Conservation (phyloP, 2,888 invertebrate genomes). For the Melieria picta region DNA sequence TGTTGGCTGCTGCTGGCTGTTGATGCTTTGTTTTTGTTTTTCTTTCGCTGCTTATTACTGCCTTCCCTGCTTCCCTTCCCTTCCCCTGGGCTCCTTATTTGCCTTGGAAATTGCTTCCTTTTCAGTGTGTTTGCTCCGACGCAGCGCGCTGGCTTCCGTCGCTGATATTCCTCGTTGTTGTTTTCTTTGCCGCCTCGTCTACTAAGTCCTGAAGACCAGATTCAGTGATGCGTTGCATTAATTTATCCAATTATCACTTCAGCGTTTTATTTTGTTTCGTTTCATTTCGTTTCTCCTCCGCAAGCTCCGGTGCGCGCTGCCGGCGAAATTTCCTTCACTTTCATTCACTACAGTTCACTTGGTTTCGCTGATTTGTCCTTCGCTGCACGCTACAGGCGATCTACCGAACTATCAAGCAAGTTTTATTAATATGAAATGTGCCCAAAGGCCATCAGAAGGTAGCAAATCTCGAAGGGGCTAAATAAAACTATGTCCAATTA, state of each 20-base stretch:
- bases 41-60: background rate
- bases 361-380: too few species aligned
- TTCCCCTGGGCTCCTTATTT: background rate
- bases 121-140: background rate
- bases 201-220: background rate
- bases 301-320: too few species aligned
- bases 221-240: slow-evolving; percentile 21
- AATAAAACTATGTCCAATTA: too few species aligned
- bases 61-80: background rate
- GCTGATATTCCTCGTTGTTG: background rate
- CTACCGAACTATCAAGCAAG: too few species aligned
- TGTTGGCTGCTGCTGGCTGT: slow-evolving; percentile 3
- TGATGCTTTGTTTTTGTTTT: background rate
- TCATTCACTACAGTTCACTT: too few species aligned
- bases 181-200: background rate
- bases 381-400: too few species aligned
- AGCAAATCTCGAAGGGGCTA: too few species aligned
- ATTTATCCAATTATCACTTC: slow-evolving; percentile 31
- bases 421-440: too few species aligned
- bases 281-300: background rate
- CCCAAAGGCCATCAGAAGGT: too few species aligned
- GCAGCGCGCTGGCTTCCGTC: background rate
- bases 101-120: slow-evolving; percentile 3
- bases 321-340: too few species aligned
- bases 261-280: slow-evolving; percentile 10